A percentile compares a stretch with the other conserved stretches of the same genome.
Conservation (phyloP, 1,140 invertebrate species). For the Scaptomyza pallida region DNA sequence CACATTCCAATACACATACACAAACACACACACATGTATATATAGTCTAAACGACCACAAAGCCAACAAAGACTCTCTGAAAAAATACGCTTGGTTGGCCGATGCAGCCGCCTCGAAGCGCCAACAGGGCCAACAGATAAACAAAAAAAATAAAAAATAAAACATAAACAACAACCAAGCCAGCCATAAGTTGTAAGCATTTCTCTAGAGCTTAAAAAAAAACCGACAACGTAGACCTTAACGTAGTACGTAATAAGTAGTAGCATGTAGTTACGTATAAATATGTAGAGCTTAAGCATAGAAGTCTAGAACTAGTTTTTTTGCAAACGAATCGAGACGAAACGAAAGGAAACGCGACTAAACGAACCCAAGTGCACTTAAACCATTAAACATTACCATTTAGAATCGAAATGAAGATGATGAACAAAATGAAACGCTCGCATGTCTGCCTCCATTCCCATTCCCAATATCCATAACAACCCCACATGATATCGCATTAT, state of each 20-base stretch:
- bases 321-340: constrained; percentile 10
- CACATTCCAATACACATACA: constrained; percentile 8
- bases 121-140: constrained; percentile 38
- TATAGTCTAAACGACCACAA: constrained; percentile 59
- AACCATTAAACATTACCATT: constrained; percentile 40
- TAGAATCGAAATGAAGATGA: constrained; percentile 25
- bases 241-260: constrained; percentile 27
- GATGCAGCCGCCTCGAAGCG: constrained; percentile 23
- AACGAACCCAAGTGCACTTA: constrained; percentile 52
- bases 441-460: constrained; percentile 50
- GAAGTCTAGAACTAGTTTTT: constrained; percentile 52
- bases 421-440: constrained; percentile 14
- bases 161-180: constrained; percentile 42
- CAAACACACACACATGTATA: constrained; percentile 39
- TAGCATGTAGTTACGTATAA: constrained; percentile 12
- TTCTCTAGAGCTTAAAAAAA: constrained; percentile 34
- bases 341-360: constrained; percentile 23
- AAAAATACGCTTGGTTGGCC: constrained; percentile 55
- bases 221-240: constrained; percentile 5
- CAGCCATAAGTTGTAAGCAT: constrained; percentile 82
- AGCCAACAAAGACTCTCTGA: constrained; percentile 84
- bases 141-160: constrained; percentile 21
- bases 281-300: constrained; percentile 26
- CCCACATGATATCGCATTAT: constrained; percentile 21
- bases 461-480: constrained; percentile 27